Evolutionary conservation across 2,113 vertebrate genomes (phyloP), one percentile per base, ranked within the genome.

Genomic region (Lipotes vexillifer): DNA sequence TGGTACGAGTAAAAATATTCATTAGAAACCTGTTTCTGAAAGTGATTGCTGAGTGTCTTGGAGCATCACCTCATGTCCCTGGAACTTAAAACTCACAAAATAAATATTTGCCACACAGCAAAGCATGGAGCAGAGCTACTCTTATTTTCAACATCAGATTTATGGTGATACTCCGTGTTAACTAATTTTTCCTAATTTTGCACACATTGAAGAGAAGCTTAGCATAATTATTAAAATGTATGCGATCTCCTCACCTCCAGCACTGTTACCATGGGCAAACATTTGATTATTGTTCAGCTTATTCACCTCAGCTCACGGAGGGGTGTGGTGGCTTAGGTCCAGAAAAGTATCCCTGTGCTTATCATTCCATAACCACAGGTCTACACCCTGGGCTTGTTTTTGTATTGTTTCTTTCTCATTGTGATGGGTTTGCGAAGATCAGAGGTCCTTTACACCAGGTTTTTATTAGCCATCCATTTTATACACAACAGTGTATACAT

Each of bases 351-450:
- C 23, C 14, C 18, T 18, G 46, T 27, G 8, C 18, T 81, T 15
- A 2, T 23, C 23, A 5, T 33, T 55, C 55, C 7, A 8, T 2
- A 3, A 10, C 5, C 6, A 0, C 13, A 33, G 61, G 7, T 27
- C 15, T 18, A 6, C 25, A 11, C 15, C 8, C 0, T 2, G 15
- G 31, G 25, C 46, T 49, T 27, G 15, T 18, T 55, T 15, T 15
- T 33, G 66, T 74, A 61, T 75, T 38, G 20, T 33, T 90, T 44
- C 36, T 83, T 33, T 52, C 36, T n/a, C 68, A 36, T 33, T 41
- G 31, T 41, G 55, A 18, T 59, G 4, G 71, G n/a, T 88, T 80
- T 87, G 61, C 41, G 71, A 66, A 41, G 23, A 36, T 36, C 2
- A 2, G 65, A 10, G 49, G 49, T 15, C 4, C 15, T 52, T 52